Evolutionary conservation across 2,888 invertebrate genomes (phyloP).

Genomic region (Macrosoma leucophasiata): DNA sequence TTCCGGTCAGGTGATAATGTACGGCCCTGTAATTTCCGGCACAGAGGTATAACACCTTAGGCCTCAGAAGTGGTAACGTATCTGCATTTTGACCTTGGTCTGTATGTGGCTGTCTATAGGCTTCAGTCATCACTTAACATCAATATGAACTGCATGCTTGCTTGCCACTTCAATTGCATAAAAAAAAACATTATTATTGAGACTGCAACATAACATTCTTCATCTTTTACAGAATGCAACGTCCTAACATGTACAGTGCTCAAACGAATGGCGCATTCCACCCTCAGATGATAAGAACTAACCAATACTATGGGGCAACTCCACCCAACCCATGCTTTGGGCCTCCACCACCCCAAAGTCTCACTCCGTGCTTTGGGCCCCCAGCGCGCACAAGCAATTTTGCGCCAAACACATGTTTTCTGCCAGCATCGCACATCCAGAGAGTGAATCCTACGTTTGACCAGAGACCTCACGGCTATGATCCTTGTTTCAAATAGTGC

Average conservation of each 20-base stretch:
- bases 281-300: constrained; percentile 4
- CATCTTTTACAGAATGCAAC: constrained; percentile 56
- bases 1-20: too few species aligned
- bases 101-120: too few species aligned
- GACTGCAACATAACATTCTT: too few species aligned
- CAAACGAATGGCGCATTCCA: background rate
- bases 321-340: constrained; percentile 37
- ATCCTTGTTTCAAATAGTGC: constrained; percentile 29
- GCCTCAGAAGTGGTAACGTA: too few species aligned
- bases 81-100: too few species aligned
- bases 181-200: too few species aligned
- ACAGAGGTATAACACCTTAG: too few species aligned
- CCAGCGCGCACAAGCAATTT: constrained; percentile 24
- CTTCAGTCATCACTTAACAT: too few species aligned
- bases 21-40: too few species aligned
- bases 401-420: constrained; percentile 43
- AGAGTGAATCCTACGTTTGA: constrained; percentile 29
- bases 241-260: constrained; percentile 31
- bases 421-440: constrained; percentile 39
- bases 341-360: constrained; percentile 16
- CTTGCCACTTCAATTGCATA: too few species aligned
- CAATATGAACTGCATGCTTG: too few species aligned
- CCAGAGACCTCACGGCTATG: constrained; percentile 21
- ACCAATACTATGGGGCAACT: constrained; percentile 19
- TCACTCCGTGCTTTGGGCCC: constrained; percentile 28